Conservation (phyloP, 2,888 invertebrate genomes). For the Drosophila neoperkinsi region DNA sequence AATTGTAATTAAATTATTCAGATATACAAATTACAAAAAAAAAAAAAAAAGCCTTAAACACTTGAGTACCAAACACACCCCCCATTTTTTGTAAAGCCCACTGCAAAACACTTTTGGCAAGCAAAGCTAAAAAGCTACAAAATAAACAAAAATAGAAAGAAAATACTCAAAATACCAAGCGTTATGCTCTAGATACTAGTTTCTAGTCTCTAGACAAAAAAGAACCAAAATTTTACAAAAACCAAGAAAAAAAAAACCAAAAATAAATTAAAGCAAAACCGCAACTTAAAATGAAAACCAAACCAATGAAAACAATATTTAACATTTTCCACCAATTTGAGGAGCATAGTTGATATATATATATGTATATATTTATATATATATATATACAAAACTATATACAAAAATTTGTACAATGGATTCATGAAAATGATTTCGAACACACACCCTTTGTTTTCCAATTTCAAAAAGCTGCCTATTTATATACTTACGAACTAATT, state of each 20-base stretch:
- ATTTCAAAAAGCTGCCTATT: conserved; percentile 70
- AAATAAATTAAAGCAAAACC: background rate
- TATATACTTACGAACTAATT: conserved; percentile 69
- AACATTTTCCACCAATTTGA: conserved; percentile 75
- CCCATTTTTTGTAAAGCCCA: conserved; percentile 55
- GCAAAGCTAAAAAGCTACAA: conserved; percentile 1
- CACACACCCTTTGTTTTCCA: conserved; percentile 56
- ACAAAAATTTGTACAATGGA: conserved; percentile 39
- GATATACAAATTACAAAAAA: conserved; percentile 37
- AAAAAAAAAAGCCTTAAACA: conserved; percentile 51
- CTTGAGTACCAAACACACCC: conserved; percentile 43
- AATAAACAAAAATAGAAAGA: conserved; percentile 23
- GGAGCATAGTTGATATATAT: conserved; percentile 48
- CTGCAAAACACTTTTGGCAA: conserved; percentile 35
- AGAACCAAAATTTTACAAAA: conserved; percentile 77
- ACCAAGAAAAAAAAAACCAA: conserved; percentile 12
- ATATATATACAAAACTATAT: conserved; percentile 35
- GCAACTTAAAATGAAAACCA: conserved; percentile 6
- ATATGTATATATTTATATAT: background rate
- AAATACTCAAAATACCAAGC: conserved; percentile 54
- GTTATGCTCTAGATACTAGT: conserved; percentile 62
- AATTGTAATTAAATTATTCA: conserved; percentile 45
- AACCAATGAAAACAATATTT: conserved; percentile 41
- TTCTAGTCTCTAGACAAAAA: conserved; percentile 66
- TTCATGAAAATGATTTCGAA: conserved; percentile 44